Percentiles rank a stretch among this genome's conserved stretches.
Conservation (phyloP, 2,113 vertebrate species). For the Malurus alboscapulatus region DNA sequence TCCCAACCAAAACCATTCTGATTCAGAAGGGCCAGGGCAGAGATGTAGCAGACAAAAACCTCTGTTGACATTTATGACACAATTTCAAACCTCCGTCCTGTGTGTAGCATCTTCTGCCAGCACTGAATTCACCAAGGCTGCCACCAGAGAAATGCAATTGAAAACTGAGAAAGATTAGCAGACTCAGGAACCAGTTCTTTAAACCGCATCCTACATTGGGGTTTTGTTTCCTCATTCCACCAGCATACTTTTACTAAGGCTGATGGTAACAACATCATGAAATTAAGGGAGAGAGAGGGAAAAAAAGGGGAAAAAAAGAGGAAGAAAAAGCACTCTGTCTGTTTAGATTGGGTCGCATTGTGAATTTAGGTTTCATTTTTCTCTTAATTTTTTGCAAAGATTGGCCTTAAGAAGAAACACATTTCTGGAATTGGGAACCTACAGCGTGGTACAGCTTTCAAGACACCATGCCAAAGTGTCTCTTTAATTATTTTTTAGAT, state of each 20-base stretch:
- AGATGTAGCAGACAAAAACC: not conserved
- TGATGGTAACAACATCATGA: conserved; percentile 19
- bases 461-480: conserved; percentile 42
- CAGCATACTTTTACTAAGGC: not conserved
- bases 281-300: not conserved
- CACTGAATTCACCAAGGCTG: not conserved
- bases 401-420: conserved; percentile 57
- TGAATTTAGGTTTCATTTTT: conserved; percentile 45
- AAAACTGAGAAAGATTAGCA: not conserved
- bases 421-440: conserved; percentile 49
- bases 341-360: conserved; percentile 53
- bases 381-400: conserved; percentile 53
- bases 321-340: conserved; percentile 3
- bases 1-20: not conserved
- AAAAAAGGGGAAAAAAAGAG: rapidly evolving
- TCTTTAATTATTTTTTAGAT: conserved; percentile 62
- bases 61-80: not conserved
- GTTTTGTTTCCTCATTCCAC: not conserved
- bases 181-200: not conserved
- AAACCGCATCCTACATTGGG: not conserved
- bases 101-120: not conserved
- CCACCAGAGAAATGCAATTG: not conserved
- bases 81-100: not conserved
- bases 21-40: not conserved
- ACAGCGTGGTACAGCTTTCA: conserved; percentile 34